A percentile compares a stretch with the other conserved stretches of the same genome.
These are phyloP conservation scores for Remorina albescens DNA, from an alignment of 2,797 vertebrate species.

Conservation along the genomic window DNA sequence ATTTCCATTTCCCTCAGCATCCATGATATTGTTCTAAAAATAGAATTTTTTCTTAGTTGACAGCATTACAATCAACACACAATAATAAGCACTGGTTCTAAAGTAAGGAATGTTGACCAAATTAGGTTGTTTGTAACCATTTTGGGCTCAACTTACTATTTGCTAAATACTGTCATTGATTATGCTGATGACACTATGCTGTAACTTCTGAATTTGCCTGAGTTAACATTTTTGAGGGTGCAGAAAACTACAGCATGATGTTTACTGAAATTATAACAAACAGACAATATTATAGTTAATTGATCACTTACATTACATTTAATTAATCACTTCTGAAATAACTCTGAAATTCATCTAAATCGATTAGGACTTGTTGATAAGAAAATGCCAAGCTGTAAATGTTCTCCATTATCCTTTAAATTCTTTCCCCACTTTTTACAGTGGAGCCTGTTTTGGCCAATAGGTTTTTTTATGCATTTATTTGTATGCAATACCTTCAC, in stretches of 20 bases:
- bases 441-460: not conserved
- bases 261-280: not conserved
- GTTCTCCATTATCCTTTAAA: not conserved
- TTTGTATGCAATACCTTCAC: not conserved
- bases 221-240: not conserved
- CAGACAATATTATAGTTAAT: conserved; percentile 1
- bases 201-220: not conserved
- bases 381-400: not conserved
- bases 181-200: conserved; percentile 28
- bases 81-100: not conserved
- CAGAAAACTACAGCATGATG: not conserved
- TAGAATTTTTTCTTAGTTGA: not conserved
- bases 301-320: too few species aligned
- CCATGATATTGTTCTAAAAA: conserved; percentile 69
- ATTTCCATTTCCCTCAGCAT: conserved; percentile 70
- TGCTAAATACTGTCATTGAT: not conserved
- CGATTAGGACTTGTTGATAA: not conserved
- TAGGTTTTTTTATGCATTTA: not conserved
- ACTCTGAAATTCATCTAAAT: too few species aligned
- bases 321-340: too few species aligned
- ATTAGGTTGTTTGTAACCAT: not conserved
- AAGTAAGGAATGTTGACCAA: not conserved
- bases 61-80: conserved; percentile 7
- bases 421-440: not conserved
- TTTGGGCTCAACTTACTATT: not conserved